Conservation (phyloP, 2,797 vertebrate species). For the Balearica regulorum region DNA sequence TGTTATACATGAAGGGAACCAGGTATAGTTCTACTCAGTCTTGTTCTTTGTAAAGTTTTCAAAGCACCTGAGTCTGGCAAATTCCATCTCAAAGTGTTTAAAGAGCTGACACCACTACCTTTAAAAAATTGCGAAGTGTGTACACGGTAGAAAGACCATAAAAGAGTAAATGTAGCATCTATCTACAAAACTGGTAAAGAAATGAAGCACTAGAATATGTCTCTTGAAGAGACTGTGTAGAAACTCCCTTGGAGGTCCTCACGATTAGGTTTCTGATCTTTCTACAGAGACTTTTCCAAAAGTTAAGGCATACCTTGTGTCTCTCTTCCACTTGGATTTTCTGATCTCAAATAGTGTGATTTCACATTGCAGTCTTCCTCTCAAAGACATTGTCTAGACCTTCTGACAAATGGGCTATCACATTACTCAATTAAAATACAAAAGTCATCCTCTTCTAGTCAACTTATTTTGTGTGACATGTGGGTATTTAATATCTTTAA, state of each 20-base stretch:
- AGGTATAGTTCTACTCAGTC: neutral
- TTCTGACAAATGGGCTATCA: neutral
- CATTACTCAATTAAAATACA: neutral
- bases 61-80: neutral
- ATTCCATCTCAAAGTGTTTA: neutral
- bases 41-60: neutral
- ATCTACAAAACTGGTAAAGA: neutral
- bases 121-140: neutral
- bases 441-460: neutral
- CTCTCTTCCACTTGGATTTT: neutral
- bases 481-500: constrained; percentile 42
- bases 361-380: neutral
- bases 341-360: neutral
- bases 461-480: neutral
- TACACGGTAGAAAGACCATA: neutral
- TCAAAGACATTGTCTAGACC: neutral
- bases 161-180: neutral
- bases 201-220: neutral
- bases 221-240: neutral
- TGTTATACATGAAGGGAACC: neutral
- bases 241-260: neutral
- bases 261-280: neutral
- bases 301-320: neutral
- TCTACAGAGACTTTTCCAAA: neutral
- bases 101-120: neutral